Percentiles rank a stretch among this genome's conserved stretches.
Evolutionary conservation across 1,140 invertebrate species (phyloP).

Genomic region (Steinernema khuongi): DNA sequence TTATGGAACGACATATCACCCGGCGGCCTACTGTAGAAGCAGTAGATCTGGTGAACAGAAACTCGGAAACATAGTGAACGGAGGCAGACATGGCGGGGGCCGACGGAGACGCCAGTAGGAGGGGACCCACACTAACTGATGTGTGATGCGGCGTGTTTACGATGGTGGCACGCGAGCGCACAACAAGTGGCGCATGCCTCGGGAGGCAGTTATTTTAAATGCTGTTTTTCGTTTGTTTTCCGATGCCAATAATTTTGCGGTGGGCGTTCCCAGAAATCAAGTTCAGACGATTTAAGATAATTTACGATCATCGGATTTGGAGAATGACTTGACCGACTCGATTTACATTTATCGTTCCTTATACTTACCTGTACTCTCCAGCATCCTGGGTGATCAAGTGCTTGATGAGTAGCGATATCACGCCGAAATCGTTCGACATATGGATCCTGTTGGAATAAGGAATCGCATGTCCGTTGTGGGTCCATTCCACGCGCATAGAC

Average conservation of each 20-base stretch:
- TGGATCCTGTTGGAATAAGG: conserved; percentile 77
- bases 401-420: conserved; percentile 87
- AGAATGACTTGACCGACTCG: no score
- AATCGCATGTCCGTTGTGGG: conserved; percentile 79
- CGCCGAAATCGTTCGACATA: conserved; percentile 93
- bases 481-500: conserved; percentile 89
- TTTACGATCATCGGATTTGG: conserved; percentile 75
- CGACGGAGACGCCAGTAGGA: background rate
- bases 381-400: conserved; percentile 88
- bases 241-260: background rate
- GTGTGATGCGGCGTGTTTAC: background rate
- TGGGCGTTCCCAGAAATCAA: background rate
- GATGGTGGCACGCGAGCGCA: background rate
- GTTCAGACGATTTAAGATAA: background rate
- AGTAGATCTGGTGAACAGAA: background rate
- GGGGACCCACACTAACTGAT: background rate
- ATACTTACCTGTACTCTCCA: conserved; percentile 89
- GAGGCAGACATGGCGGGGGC: background rate
- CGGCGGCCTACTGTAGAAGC: background rate
- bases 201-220: background rate
- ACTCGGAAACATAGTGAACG: background rate
- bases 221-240: background rate
- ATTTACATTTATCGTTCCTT: no score
- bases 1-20: background rate
- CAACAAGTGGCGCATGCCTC: background rate